phyloP scores from a whole-genome alignment of 2,113 vertebrate species.

The Turdus rufiventris region DNA sequence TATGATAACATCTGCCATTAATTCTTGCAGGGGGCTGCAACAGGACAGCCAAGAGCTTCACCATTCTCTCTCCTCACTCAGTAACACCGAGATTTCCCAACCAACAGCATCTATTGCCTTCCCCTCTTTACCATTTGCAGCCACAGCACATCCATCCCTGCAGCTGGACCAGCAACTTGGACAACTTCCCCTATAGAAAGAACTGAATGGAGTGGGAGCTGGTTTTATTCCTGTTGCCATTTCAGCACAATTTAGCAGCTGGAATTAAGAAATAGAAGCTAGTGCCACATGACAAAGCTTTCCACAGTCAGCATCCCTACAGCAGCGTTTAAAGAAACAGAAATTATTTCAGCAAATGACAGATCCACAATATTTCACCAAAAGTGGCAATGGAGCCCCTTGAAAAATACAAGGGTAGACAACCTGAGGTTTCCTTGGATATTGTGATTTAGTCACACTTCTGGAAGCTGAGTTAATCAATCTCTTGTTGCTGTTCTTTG shows the following conservation, averaged over 20 bases:
- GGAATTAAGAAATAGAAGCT: neutral
- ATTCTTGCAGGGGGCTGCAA: neutral
- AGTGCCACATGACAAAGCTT: neutral
- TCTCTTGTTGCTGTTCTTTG: neutral
- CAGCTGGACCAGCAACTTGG: neutral
- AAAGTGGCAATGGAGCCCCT: neutral
- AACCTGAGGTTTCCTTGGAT: neutral
- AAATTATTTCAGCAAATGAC: neutral
- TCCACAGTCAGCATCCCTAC: neutral
- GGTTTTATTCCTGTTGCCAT: neutral
- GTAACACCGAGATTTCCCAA: neutral
- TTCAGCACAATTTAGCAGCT: constrained; percentile 5
- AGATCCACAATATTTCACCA: neutral
- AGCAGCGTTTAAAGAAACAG: neutral
- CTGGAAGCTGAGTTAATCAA: neutral
- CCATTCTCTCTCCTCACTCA: fast-evolving
- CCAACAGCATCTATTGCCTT: neutral
- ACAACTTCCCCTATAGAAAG: neutral
- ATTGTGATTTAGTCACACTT: fast-evolving
- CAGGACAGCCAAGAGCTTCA: neutral
- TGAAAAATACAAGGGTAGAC: neutral
- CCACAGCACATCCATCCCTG: neutral
- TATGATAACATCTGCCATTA: neutral
- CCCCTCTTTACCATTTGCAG: neutral
- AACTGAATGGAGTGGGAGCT: neutral